Base-by-base conservation (phyloP, 2,888 invertebrate genomes). In the Athalia cordata region DNA sequence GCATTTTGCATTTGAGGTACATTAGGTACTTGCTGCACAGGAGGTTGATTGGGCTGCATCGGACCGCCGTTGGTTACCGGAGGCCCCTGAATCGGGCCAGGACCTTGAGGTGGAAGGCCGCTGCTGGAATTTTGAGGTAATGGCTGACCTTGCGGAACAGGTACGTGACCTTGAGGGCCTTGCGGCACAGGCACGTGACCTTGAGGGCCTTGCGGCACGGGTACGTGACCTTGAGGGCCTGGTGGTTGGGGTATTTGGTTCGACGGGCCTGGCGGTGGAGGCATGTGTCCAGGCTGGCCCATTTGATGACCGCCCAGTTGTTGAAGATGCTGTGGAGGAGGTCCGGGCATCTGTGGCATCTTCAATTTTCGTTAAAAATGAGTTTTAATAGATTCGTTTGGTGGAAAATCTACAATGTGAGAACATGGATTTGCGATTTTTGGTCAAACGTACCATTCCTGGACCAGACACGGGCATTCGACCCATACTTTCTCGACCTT, bases 381-480 rank as follows among this genome's bases (percentile, higher is more conserved):
- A 5, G 70, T 13, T 59, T 52, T 13, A 50, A 64, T 47, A 5
- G 15, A 9, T 9, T 52, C 5, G 29, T 45, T 13, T 29, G 45
- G 13, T 66, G 57, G 13, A 15, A 8, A 15, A 13, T 67, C 4
- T 13, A 59, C 45, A 3, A 7, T 57, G 55, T 9, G n/a, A 55
- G 5, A 9, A 43, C 13, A 50, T 5, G 1, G 64, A 7, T 8
- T n/a, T 1, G 29, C 2, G 29, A 29, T 64, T 43, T 79, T 74
- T 62, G 13, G 29, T 45, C n/a, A 49, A 52, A 79, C 80, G 82
- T 79, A 89, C 89, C 84, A 89, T 87, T 81, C 82, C 87, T 13
- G 89, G 85, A 62, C 87, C 87, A 8, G 88, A 82, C 52, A 87
- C 82, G 13, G 87, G 81, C 29, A 86, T 86, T 43, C 85, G 82